Base-by-base conservation (phyloP, 2,797 vertebrate genomes). In the Anguilla pacifica region DNA sequence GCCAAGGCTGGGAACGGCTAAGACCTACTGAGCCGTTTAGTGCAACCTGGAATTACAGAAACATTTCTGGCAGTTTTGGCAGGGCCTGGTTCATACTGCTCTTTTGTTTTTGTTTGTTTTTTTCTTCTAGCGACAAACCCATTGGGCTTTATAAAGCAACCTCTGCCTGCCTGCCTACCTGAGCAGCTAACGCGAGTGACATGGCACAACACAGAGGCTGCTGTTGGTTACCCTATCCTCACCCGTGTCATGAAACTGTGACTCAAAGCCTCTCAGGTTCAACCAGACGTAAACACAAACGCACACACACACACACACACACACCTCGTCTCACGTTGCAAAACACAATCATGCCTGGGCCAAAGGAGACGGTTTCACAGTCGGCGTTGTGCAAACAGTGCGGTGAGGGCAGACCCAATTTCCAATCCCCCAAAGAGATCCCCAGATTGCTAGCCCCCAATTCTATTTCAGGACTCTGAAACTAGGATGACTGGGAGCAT, bases 381-480 rank as follows among this genome's bases (percentile, higher is more conserved):
- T 70, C 46, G 17, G 9, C 31, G 7, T 25, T 9, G 46, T 53
- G 79, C 81, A 81, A 81, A 81, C 28, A 81, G 6, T 6, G 6
- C 19, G 84, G 85, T 87, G 89, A 90, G 90, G 93, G 91, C 93
- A 92, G 92, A 93, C 94, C 94, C 95, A 87, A 88, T 93, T 91
- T 94, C 89, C 90, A 51, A 91, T 91, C 91, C 94, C 93, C 94
- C 88, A 84, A 90, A 92, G 94, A 93, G 92, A 92, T 84, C 43
- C 19, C 49, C 61, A 88, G 92, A 93, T 93, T 92, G 91, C 89
- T 51, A 77, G 89, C 89, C 90, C 90, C 91, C 86, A 83, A 49
- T 93, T 95, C 96, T 96, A 97, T 96, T 97, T 96, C 93, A 93
- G 94, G 91, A 85, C 89, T 59, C 84, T 87, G 93, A 95, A 96